Conservation (phyloP, 1,140 invertebrate species). For the Cyrtorhinus lividipennis region DNA sequence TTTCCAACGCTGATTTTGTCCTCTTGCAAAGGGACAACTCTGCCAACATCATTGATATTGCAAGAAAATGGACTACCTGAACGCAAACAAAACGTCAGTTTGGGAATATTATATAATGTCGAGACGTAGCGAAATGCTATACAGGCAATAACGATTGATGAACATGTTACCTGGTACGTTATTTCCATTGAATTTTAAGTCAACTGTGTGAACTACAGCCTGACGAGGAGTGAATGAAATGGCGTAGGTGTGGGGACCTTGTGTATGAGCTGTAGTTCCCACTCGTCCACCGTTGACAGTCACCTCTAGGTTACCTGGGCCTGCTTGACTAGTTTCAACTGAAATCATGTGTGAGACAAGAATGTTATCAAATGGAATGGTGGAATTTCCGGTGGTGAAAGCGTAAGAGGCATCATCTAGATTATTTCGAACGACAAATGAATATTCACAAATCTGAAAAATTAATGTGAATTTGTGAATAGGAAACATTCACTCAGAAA, state of each 20-base stretch:
- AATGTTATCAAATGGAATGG: no score
- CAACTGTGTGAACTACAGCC: conserved; percentile 74
- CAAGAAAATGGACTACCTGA: conserved; percentile 55
- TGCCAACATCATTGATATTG: conserved; percentile 51
- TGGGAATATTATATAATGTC: neutral
- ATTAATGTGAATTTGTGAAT: conserved; percentile 1
- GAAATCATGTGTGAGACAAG: conserved; percentile 22
- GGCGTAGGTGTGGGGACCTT: conserved; percentile 89
- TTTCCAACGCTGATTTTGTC: conserved; percentile 84
- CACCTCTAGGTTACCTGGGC: conserved; percentile 91
- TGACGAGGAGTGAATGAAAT: conserved; percentile 92
- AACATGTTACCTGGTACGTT: conserved; percentile 71
- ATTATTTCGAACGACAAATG: no score
- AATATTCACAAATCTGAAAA: neutral
- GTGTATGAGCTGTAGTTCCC: conserved; percentile 85
- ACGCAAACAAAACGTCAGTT: neutral
- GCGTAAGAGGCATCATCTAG: no score
- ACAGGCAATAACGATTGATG: no score
- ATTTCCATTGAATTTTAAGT: conserved; percentile 89
- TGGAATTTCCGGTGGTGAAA: neutral
- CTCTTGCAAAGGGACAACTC: conserved; percentile 60
- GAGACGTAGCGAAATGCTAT: no score
- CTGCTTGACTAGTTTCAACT: conserved; percentile 95
- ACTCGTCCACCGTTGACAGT: conserved; percentile 91
- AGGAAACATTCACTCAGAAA: no score